Conservation (phyloP, 2,888 invertebrate genomes). For the Acanthococcus lagerstroemiae region DNA sequence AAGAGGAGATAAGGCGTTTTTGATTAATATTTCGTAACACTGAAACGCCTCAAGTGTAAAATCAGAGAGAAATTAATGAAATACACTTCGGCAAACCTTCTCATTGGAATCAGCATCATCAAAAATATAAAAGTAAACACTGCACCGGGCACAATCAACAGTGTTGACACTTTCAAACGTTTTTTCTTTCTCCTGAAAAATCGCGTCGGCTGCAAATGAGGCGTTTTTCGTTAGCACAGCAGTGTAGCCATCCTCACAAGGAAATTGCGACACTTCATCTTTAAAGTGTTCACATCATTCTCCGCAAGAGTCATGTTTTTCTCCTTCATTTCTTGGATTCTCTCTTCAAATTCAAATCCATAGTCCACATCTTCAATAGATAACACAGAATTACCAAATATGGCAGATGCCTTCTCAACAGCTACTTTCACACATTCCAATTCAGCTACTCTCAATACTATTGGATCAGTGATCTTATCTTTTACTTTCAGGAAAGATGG, state of each 20-base stretch:
- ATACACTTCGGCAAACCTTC: no score
- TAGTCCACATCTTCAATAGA: neutral
- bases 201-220: no score
- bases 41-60: no score
- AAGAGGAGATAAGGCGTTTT: no score
- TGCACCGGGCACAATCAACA: no score
- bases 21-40: no score
- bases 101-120: no score
- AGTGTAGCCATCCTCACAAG: neutral
- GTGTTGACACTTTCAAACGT: no score
- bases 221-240: no score
- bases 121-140: no score
- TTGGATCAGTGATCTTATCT: neutral
- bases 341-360: constrained; percentile 7
- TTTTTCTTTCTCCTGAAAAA: no score
- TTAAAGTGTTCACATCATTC: neutral
- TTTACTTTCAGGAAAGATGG: neutral
- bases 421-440: neutral
- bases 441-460: neutral
- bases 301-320: neutral
- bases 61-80: no score
- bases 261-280: neutral
- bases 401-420: neutral
- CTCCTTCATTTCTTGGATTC: neutral
- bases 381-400: neutral